Base-by-base conservation (phyloP, 2,888 invertebrate genomes). In the Alentia gelatinosa region DNA sequence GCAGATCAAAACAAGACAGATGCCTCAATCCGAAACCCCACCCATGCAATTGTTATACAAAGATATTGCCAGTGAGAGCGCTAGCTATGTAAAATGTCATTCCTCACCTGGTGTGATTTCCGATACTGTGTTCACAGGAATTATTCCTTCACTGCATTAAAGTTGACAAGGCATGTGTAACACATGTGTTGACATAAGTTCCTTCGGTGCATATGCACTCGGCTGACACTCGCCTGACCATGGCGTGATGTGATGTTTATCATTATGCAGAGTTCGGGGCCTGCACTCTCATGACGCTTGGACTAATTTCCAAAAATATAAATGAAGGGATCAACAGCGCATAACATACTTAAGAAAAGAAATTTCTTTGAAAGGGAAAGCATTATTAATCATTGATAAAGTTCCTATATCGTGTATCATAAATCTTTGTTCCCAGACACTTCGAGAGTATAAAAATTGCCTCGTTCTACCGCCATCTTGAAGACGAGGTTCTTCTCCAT, bases 401-500 rank as follows among this genome's bases (percentile, higher is more conserved):
- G n/a, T n/a, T n/a, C n/a, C n/a, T n/a, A n/a, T 47, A n/a, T n/a
- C n/a, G n/a, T n/a, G n/a, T n/a, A n/a, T n/a, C n/a, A n/a, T n/a
- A n/a, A 19, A 79, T 79, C 23, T 12, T 26, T 3, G 68, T 68
- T 79, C 39, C 5, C 79, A 79, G 79, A 79, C 79, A 9, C 35
- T 83, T 79, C 33, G 83, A 90, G 90, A 83, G 30, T 90, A 90
- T 47, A 26, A 50, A 37, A 35, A 89, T 86, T 23, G 93, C 93
- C 93, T 92, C 92, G 79, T 93, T 91, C 93, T 92, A 92, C 89
- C 93, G 94, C 94, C 94, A 94, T 92, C 90, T 92, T 92, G 94
- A 94, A 94, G 94, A 94, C 94, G 94, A 95, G 95, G 95, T 94
- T 88, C 93, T 93, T 90, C 84, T 91, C 93, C 94, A 95, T 94